Evolutionary conservation across 2,888 invertebrate species (phyloP).

Genomic region (Drosophila cyrtoloma): DNA sequence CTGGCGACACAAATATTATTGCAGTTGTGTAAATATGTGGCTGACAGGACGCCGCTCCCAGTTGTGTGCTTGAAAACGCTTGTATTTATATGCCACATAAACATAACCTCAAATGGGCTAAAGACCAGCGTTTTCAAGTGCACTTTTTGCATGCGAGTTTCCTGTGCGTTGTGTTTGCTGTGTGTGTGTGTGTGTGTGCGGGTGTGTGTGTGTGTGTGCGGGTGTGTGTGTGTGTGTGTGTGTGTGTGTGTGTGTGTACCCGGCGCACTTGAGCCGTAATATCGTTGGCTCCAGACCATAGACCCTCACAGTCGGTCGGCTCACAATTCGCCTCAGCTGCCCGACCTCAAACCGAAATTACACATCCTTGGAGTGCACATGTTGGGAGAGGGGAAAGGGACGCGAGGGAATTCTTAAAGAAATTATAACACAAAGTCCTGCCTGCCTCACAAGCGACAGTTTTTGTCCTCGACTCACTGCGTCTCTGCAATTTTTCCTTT

Average conservation of each 20-base stretch:
- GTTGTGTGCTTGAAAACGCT: constrained; percentile 61
- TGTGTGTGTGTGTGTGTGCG: background rate
- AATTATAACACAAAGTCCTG: constrained; percentile 52
- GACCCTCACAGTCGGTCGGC: constrained; percentile 2
- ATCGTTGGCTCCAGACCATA: constrained; percentile 7
- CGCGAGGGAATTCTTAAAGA: constrained; percentile 9
- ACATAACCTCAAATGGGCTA: constrained; percentile 60
- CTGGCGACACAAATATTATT: constrained; percentile 70
- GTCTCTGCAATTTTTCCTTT: constrained; percentile 3
- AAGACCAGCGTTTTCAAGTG: constrained; percentile 64
- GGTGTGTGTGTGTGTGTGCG: too few species aligned
- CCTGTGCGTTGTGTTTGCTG: constrained; percentile 27
- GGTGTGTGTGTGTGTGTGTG: constrained; percentile 2
- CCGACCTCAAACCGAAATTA: constrained; percentile 19
- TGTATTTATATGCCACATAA: constrained; percentile 62
- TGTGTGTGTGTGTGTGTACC: background rate
- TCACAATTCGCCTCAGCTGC: constrained; percentile 13
- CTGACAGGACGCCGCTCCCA: constrained; percentile 55
- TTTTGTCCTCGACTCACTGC: constrained; percentile 6
- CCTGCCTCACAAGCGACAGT: constrained; percentile 35
- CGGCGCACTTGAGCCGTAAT: constrained; percentile 58
- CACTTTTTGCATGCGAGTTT: constrained; percentile 70
- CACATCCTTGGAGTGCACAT: constrained; percentile 43
- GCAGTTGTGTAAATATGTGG: constrained; percentile 73
- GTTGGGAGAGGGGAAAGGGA: constrained; percentile 16